Base-by-base conservation (phyloP, 53 echinoderm and acorn worm species). In the Mesocentrotus franciscanus region DNA sequence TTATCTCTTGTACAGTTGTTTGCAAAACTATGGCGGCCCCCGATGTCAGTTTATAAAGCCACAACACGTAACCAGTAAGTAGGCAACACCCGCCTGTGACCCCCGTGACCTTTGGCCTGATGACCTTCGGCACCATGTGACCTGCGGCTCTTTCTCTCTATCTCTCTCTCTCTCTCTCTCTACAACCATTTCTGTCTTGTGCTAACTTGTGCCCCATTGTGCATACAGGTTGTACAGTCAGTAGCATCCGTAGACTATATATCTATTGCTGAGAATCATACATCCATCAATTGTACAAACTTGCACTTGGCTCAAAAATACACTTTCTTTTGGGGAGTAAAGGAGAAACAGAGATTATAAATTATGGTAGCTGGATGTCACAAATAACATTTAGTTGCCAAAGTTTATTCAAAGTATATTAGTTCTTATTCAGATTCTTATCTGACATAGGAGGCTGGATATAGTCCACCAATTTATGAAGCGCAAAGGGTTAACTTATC, bases 11-110 rank as follows among this genome's bases (percentile, higher is more conserved):
- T 94, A 85, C 95, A 94, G 95, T 94, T 94, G 95, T 94, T 87
- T 87, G 87, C 68, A 85, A 94, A 94, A 62, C 87, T 94, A 85
- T 94, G 95, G 95, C 95, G 95, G 95, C 68, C 66, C 62, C 87
- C 70, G 95, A 64, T 94, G 95, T 62, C 39, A 94, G 95, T 94
- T 85, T 94, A 68, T 94, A 85, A 94, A 85, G 95, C 95, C 95
- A 94, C 85, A 94, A 64, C 95, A 85, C 87, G 85, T 85, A 94
- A 71, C 55, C 95, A 94, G 95, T 94, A 94, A 94, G 95, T 94
- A 94, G 95, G 95, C 95, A 94, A 94, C 95, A 94, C 95, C 95
- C 71, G 95, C 95, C 95, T 94, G 85, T 94, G 95, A 94, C 94
- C 93, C 84, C 58, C 60, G 85, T 85, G 87, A 94, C 85, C 95